These are phyloP conservation scores for honey bee (Apis mellifera) DNA, from an alignment of 1,140 invertebrate species.

Conservation along the genomic window Amel_HAv3.1 CM009939.2:3139501-3140000, in stretches of 20 bases:
- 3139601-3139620: constrained; percentile 48
- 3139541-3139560: constrained; percentile 1
- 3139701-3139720: constrained; percentile 18
- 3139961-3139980: too few relatives aligned
- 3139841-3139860: too few relatives aligned
- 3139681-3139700: neutral
- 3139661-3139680: constrained; percentile 31
- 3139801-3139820: neutral
- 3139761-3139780: constrained; percentile 17
- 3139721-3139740: constrained; percentile 16
- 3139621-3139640: neutral
- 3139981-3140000: too few relatives aligned
- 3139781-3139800: neutral
- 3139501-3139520: constrained; percentile 74
- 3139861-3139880: too few relatives aligned
- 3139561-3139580: too few relatives aligned
- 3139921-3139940: too few relatives aligned
- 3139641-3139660: constrained; percentile 28
- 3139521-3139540: constrained; percentile 49
- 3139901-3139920: too few relatives aligned
- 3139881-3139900: too few relatives aligned
- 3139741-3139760: constrained; percentile 8
- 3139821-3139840: neutral
- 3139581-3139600: constrained; percentile 42
- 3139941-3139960: too few relatives aligned